A percentile compares a stretch with the other conserved stretches of the same genome.
These are phyloP conservation scores for Patagioenas fasciata DNA, from an alignment of 2,113 vertebrate species.

Conservation along the genomic window DNA sequence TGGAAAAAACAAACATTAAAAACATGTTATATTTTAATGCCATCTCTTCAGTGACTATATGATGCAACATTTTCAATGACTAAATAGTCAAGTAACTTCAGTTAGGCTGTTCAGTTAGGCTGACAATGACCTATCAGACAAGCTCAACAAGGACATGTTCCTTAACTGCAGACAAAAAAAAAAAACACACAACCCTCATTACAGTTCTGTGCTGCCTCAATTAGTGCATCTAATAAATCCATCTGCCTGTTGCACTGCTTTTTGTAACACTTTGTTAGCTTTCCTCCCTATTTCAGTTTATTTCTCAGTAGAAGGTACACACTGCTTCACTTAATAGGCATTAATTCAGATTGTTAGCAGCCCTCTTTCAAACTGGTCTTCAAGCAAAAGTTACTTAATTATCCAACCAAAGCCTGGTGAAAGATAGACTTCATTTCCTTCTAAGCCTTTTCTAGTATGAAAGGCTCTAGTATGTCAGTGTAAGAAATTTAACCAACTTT, in stretches of 20 bases:
- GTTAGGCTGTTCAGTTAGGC: not conserved
- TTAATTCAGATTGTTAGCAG: not conserved
- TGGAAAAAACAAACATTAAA: not conserved
- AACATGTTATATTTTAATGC: not conserved
- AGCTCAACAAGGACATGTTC: not conserved
- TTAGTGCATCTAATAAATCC: not conserved
- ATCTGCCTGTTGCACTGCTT: not conserved
- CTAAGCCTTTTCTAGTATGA: not conserved
- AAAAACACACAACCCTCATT: not conserved
- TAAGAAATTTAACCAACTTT: not conserved
- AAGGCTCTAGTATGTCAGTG: accelerated
- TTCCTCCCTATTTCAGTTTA: not conserved
- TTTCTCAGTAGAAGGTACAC: not conserved
- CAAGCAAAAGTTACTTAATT: not conserved
- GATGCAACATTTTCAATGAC: not conserved
- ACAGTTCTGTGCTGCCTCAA: not conserved
- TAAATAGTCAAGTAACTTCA: not conserved
- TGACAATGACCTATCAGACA: not conserved
- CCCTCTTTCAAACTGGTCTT: not conserved
- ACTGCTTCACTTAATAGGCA: not conserved
- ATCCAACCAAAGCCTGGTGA: not conserved
- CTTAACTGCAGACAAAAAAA: not conserved
- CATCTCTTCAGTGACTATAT: not conserved
- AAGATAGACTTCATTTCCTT: not conserved
- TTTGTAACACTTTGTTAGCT: not conserved